Evolutionary conservation across 2,113 vertebrate genomes (phyloP).

Genomic region (Sciurus niger): DNA sequence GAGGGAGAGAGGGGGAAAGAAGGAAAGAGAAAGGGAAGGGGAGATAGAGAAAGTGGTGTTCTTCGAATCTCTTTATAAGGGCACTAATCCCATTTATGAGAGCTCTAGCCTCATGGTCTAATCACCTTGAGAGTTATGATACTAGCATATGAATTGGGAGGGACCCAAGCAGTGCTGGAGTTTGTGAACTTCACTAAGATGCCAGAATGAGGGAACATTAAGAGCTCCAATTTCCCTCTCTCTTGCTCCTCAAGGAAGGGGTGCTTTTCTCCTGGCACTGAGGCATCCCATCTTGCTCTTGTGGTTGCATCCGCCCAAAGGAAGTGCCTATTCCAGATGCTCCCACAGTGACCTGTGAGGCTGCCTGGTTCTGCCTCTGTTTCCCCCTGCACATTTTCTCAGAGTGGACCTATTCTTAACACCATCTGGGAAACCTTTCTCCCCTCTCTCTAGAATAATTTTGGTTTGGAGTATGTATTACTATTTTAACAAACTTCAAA

Average conservation of each 20-base stretch:
- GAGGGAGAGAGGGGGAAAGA: background rate
- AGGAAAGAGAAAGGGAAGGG: too few species aligned
- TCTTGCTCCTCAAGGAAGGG: background rate
- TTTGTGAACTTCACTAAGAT: background rate
- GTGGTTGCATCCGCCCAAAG: background rate
- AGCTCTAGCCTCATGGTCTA: background rate
- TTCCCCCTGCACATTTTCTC: constrained; percentile 71
- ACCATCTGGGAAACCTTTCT: constrained; percentile 77
- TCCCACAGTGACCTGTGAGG: fast-evolving
- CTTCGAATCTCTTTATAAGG: background rate
- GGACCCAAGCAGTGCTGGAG: background rate
- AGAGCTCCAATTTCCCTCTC: background rate
- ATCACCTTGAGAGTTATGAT: background rate
- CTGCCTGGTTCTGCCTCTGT: background rate
- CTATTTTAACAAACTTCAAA: background rate
- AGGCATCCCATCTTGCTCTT: background rate
- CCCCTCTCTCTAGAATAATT: background rate
- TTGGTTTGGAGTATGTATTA: background rate
- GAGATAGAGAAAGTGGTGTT: too few species aligned
- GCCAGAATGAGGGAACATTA: fast-evolving
- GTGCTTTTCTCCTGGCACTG: background rate
- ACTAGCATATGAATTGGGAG: too few species aligned
- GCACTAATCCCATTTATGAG: too few species aligned
- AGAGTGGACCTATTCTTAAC: constrained; percentile 82
- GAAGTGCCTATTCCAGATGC: background rate